Conservation (phyloP, 2,113 vertebrate species). For the Turdus rufiventris region DNA sequence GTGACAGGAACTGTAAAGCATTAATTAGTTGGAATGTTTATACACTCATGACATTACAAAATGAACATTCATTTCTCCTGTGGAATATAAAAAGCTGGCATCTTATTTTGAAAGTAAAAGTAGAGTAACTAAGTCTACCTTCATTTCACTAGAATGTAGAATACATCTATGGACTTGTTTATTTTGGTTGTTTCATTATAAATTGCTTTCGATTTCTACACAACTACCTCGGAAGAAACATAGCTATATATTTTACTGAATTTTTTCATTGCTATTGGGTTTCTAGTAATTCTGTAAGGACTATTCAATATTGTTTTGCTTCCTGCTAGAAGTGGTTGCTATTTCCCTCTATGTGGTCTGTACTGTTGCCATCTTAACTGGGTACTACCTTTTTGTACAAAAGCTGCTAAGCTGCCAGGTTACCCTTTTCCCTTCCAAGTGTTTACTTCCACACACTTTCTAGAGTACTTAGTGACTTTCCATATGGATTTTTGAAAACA, state of each 20-base stretch:
- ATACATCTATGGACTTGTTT: background rate
- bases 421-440: background rate
- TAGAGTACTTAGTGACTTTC: background rate
- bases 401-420: background rate
- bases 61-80: background rate
- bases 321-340: background rate
- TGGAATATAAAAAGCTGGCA: background rate
- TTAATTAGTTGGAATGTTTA: background rate
- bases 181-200: background rate
- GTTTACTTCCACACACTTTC: background rate
- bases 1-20: background rate
- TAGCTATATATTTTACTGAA: background rate
- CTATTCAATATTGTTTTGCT: background rate
- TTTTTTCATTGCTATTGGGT: background rate
- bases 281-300: background rate
- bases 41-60: background rate
- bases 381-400: fast-evolving
- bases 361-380: background rate
- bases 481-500: background rate
- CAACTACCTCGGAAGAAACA: background rate
- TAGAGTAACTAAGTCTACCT: background rate
- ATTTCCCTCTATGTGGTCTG: background rate
- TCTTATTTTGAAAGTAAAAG: background rate
- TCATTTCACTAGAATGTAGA: background rate
- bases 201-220: background rate